Evolutionary conservation across 2,888 invertebrate species (phyloP), one percentile per base, ranked within the genome.

Genomic region (Prosopocoilus inquinatus): DNA sequence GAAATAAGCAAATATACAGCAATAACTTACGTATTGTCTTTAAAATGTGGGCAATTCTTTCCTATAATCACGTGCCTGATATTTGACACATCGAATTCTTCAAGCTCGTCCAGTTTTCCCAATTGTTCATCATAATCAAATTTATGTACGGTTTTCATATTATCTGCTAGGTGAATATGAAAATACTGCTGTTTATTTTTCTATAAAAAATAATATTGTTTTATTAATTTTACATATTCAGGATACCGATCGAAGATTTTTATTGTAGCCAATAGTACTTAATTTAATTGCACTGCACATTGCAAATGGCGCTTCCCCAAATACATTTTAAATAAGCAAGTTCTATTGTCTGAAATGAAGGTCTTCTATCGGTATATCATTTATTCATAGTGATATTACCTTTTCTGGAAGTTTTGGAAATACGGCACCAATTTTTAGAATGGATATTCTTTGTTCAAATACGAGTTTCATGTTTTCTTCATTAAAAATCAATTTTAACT

Each of bases 401-500:
- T 75, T 75, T 61, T 74, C 74, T 8, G 68, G 55, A 11, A 74
- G 61, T 61, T 71, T 73, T 7, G 73, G 72, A 63, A 75, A 75
- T 35, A 62, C 52, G 7, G 60, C 64, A 2, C 75, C 75, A 3
- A 59, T 58, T 53, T 67, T 62, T 9, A 76, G 50, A 36, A 65
- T 61, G 32, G 67, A 66, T 35, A 74, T 66, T 46, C 75, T 60
- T 48, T 74, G 72, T 51, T 70, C 58, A 32, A 58, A 62, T 9
- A 76, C 59, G 32, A 67, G 55, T n/a, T 58, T 51, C 47, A 69
- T 65, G 43, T 74, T 73, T 38, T 63, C 59, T 41, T 57, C 53
- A 11, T 45, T 16, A 39, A 68, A 71, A 16, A 61, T 50, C 38
- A 61, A 13, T 62, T 69, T 72, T n/a, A 75, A 48, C 13, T 67